Percentiles rank a stretch among this genome's conserved stretches.
Evolutionary conservation across 2,797 vertebrate species (phyloP).

Genomic region (Coendou prehensilis): DNA sequence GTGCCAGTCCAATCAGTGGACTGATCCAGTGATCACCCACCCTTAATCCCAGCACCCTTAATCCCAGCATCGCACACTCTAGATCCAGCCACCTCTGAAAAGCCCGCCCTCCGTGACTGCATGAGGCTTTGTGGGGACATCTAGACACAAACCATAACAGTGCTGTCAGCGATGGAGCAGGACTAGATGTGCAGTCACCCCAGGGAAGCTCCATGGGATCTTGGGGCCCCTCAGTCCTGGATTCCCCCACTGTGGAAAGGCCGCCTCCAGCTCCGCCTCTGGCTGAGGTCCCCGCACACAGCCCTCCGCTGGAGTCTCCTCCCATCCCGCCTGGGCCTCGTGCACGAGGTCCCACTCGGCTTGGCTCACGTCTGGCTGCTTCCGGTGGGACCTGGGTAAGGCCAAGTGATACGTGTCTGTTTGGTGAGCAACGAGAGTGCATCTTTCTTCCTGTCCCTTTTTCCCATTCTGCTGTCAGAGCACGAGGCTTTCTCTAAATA

Average conservation of each 20-base stretch:
- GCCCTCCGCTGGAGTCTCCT: background rate
- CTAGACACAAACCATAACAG: background rate
- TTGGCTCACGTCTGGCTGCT: background rate
- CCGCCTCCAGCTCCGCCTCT: background rate
- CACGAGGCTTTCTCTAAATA: background rate
- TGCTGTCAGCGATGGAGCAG: background rate
- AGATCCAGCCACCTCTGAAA: background rate
- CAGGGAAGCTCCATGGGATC: background rate
- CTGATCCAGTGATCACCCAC: background rate
- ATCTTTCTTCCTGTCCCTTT: background rate
- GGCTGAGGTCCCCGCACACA: background rate
- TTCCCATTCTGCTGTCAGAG: background rate
- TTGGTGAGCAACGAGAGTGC: background rate
- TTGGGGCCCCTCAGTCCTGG: background rate
- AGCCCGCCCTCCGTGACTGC: background rate
- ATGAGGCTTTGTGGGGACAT: background rate
- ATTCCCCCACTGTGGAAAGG: background rate
- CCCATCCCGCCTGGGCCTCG: background rate
- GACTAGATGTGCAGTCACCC: background rate
- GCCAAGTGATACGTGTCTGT: background rate
- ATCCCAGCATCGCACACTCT: too few species aligned
- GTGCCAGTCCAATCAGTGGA: background rate
- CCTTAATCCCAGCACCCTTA: too few species aligned
- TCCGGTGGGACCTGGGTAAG: background rate
- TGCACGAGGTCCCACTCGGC: background rate